Evolutionary conservation across 2,797 vertebrate species (phyloP).

Genomic region (Acrossocheilus fasciatus): DNA sequence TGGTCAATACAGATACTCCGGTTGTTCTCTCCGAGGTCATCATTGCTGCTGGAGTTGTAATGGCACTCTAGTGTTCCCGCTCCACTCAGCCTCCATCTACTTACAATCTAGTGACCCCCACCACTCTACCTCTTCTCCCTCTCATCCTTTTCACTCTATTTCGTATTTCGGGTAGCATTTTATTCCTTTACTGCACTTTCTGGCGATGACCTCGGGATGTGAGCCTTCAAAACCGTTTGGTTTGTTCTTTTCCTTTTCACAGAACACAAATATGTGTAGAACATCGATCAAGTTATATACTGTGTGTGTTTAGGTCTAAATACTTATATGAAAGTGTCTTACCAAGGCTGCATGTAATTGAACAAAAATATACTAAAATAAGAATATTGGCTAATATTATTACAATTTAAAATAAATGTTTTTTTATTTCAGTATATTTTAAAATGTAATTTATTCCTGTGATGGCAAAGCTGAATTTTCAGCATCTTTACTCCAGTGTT

Average conservation of each 20-base stretch:
- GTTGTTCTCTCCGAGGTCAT: slow-evolving; percentile 60
- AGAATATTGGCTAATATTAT: not conserved
- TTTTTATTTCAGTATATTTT: not conserved
- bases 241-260: slow-evolving; percentile 30
- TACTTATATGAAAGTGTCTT: not conserved
- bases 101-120: slow-evolving; percentile 39
- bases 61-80: slow-evolving; percentile 60
- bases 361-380: not conserved
- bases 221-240: slow-evolving; percentile 34
- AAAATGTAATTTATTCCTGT: not conserved
- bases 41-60: slow-evolving; percentile 64
- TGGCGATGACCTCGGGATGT: slow-evolving; percentile 45
- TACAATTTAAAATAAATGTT: not conserved
- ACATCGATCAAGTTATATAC: slow-evolving; percentile 23
- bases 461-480: too few relatives aligned
- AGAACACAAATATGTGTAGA: slow-evolving; percentile 42
- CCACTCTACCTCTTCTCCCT: slow-evolving; percentile 37
- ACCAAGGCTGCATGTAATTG: not conserved
- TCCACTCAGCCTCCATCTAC: slow-evolving; percentile 46
- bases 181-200: slow-evolving; percentile 51
- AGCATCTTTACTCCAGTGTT: not conserved
- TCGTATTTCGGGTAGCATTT: slow-evolving; percentile 46
- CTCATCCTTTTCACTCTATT: slow-evolving; percentile 29
- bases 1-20: slow-evolving; percentile 35
- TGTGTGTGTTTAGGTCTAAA: slow-evolving; percentile 1